Evolutionary conservation across 2,797 vertebrate species (phyloP).

Genomic region (Choloepus didactylus): DNA sequence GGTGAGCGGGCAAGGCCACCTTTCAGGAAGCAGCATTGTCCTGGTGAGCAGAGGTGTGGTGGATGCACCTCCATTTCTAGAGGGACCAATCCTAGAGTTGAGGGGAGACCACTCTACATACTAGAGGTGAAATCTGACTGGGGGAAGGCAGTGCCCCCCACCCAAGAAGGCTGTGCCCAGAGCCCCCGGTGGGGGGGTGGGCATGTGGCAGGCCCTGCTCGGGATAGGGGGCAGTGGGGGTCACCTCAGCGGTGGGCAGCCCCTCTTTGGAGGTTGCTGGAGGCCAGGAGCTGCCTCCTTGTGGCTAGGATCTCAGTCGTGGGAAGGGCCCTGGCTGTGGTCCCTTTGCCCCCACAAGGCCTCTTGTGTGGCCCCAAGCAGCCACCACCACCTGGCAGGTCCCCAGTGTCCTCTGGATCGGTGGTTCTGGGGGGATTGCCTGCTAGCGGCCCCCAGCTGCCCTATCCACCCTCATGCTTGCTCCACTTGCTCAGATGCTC

Average conservation of each 20-base stretch:
- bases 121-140: background rate
- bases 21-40: background rate
- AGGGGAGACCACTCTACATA: background rate
- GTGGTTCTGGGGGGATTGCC: background rate
- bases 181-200: background rate
- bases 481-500: background rate
- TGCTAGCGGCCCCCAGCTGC: background rate
- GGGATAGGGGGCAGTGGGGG: background rate
- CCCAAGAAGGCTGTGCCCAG: background rate
- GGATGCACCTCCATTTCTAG: background rate
- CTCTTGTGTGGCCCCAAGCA: background rate
- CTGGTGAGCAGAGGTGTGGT: background rate
- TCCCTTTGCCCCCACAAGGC: background rate
- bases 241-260: no score
- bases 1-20: background rate
- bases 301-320: background rate
- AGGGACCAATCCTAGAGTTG: background rate
- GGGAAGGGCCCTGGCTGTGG: background rate
- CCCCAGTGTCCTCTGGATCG: background rate
- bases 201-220: background rate
- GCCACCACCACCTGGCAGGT: rapidly evolving
- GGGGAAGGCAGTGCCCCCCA: background rate
- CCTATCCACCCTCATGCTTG: rapidly evolving
- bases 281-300: background rate
- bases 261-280: background rate